A percentile compares a stretch with the other conserved stretches of the same genome.
These are phyloP conservation scores for Trypoxylus dichotomus DNA, from an alignment of 1,140 invertebrate genomes.

Conservation along the genomic window DNA sequence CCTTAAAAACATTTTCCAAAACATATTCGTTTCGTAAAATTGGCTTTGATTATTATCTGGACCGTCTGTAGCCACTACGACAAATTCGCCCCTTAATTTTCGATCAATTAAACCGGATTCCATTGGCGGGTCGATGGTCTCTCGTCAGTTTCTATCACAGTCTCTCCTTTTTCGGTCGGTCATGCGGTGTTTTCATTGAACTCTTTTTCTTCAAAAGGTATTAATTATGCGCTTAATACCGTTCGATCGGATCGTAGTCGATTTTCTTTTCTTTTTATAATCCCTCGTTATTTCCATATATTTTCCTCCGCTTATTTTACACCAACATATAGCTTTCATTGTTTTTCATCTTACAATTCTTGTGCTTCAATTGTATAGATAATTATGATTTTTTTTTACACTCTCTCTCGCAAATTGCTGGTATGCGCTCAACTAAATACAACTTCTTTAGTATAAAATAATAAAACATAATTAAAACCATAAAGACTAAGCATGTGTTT, in stretches of 20 bases:
- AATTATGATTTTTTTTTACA: too few species aligned
- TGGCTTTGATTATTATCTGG: neutral
- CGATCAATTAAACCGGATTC: conserved; percentile 23
- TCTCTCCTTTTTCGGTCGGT: neutral
- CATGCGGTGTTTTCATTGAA: neutral
- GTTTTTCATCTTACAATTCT: too few species aligned
- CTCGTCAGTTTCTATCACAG: neutral
- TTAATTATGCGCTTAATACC: conserved; percentile 12
- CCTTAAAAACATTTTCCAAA: neutral
- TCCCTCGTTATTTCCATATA: neutral
- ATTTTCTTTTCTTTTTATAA: neutral
- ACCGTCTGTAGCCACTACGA: neutral
- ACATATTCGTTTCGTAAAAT: neutral
- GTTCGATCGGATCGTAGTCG: neutral
- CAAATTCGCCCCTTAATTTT: conserved; percentile 10
- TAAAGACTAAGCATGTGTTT: too few species aligned
- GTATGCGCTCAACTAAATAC: too few species aligned
- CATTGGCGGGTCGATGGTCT: neutral
- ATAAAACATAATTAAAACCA: too few species aligned
- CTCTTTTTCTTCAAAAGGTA: conserved; percentile 8
- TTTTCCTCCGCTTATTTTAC: neutral
- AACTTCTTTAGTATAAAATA: too few species aligned
- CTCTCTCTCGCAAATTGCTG: too few species aligned
- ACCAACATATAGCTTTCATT: too few species aligned
- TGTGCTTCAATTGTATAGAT: too few species aligned